Evolutionary conservation across 53 echinoderm and acorn worm species (phyloP).

Genomic region (Apostichopus leukothele): DNA sequence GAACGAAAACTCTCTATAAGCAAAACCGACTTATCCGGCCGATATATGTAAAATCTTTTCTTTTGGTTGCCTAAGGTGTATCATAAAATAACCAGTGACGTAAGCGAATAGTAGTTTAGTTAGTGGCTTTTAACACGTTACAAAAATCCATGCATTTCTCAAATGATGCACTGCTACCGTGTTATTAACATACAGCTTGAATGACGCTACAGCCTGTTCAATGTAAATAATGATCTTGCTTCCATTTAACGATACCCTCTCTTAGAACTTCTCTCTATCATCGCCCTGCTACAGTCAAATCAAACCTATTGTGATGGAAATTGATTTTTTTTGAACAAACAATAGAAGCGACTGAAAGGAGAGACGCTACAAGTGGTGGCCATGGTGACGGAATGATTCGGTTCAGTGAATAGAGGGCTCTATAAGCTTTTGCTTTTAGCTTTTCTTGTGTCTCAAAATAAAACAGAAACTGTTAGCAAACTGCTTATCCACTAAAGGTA

Average conservation of each 20-base stretch:
- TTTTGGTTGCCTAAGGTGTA: background rate
- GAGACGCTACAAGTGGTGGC: conserved; percentile 19
- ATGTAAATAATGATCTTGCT: conserved; percentile 20
- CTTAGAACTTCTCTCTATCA: conserved; percentile 1
- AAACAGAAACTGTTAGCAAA: too few species aligned
- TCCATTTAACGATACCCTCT: conserved; percentile 20
- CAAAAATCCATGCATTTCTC: background rate
- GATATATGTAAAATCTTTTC: too few species aligned
- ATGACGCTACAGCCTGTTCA: conserved; percentile 22
- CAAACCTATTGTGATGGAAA: conserved; percentile 21
- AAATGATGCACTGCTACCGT: background rate
- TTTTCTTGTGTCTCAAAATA: too few species aligned
- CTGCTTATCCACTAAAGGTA: too few species aligned
- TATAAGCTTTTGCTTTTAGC: background rate
- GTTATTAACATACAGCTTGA: conserved; percentile 38
- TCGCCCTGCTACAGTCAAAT: conserved; percentile 15
- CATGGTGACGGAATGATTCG: conserved; percentile 6
- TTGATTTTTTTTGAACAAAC: conserved; percentile 39
- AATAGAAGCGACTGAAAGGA: conserved; percentile 28
- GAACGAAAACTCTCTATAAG: too few species aligned
- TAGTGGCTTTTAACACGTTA: conserved; percentile 7
- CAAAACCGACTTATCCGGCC: too few species aligned
- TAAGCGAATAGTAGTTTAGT: background rate
- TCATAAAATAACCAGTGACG: background rate
- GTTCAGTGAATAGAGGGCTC: background rate